These are phyloP conservation scores for Mesoligia furuncula DNA, from an alignment of 2,888 invertebrate genomes.

Conservation along the genomic window DNA sequence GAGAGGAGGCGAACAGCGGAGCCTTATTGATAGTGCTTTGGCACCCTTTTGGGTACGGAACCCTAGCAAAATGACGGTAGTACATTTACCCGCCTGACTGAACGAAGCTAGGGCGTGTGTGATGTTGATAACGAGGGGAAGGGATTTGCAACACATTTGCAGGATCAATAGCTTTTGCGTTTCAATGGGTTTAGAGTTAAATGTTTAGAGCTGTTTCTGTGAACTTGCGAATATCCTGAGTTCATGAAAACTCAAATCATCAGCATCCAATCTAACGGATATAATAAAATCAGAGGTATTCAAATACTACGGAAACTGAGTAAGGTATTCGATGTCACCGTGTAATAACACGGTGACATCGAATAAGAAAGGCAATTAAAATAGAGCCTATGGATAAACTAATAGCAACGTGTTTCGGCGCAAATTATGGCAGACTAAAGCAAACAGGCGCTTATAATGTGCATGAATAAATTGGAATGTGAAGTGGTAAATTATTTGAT, in stretches of 20 bases:
- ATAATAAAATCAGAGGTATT: background rate
- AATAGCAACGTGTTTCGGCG: background rate
- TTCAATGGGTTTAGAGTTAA: background rate
- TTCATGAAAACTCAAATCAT: background rate
- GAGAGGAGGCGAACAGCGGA: background rate
- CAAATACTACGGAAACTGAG: background rate
- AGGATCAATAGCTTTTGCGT: background rate
- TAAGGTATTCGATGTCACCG: too few species aligned
- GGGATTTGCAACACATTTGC: conserved; percentile 1
- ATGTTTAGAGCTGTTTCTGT: background rate
- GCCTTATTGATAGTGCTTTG: background rate
- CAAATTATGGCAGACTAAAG: background rate
- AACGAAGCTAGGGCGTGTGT: conserved; percentile 5
- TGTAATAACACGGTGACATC: too few species aligned
- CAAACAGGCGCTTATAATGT: background rate
- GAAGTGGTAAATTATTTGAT: too few species aligned
- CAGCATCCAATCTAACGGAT: background rate
- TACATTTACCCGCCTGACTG: background rate
- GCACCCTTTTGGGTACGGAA: background rate
- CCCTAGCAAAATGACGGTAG: background rate
- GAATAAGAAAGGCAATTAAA: background rate
- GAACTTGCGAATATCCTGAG: too few species aligned
- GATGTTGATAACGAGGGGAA: conserved; percentile 12
- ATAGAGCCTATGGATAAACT: background rate
- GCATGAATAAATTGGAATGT: too few species aligned